Conservation (phyloP, 2,888 invertebrate genomes). For the Tanypteryx hageni region DNA sequence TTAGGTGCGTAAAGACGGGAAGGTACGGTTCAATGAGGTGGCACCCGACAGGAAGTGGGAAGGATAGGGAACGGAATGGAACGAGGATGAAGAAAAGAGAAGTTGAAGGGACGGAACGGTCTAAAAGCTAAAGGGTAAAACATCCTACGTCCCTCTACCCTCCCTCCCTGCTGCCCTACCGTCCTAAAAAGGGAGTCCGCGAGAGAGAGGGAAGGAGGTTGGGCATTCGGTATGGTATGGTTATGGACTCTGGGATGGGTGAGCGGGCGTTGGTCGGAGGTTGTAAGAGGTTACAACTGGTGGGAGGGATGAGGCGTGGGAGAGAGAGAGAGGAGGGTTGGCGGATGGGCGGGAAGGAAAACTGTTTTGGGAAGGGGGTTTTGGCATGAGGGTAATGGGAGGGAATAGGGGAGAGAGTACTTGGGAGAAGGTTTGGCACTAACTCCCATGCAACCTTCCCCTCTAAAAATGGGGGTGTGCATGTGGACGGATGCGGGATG, state of each 20-base stretch:
- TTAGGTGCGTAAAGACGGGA: background rate
- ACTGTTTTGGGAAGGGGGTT: background rate
- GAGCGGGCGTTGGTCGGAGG: background rate
- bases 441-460: background rate
- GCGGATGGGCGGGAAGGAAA: background rate
- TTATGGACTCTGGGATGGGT: conserved; percentile 18
- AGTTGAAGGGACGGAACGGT: background rate
- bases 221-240: background rate
- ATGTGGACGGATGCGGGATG: too few species aligned
- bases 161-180: background rate
- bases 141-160: background rate
- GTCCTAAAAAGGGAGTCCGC: background rate
- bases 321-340: background rate
- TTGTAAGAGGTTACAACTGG: conserved; percentile 18
- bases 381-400: background rate
- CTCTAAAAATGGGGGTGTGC: background rate
- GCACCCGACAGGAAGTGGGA: background rate
- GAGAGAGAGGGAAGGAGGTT: too few species aligned
- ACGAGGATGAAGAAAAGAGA: background rate
- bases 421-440: too few species aligned
- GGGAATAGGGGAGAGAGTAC: too few species aligned
- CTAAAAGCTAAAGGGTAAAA: background rate
- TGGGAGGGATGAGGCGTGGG: background rate
- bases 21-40: background rate
- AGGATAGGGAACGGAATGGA: background rate